Base-by-base conservation (phyloP, 92 coral and sea anemone genomes). In the Epizoanthus rinbou region DNA sequence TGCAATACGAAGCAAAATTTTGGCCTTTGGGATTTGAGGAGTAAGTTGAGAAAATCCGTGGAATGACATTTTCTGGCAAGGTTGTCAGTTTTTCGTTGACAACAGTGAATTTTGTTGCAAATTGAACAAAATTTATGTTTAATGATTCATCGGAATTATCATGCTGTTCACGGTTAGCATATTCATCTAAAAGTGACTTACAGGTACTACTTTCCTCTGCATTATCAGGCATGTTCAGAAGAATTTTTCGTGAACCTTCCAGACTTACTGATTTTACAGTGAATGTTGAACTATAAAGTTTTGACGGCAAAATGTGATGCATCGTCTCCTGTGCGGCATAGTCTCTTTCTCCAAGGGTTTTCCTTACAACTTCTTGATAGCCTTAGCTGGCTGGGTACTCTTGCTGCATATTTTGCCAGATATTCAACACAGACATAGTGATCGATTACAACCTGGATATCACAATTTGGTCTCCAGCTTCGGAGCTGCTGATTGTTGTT, bases 291-390 rank as follows among this genome's bases (percentile, higher is more conserved):
- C 88, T 76, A 31, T 88, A 64, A 28, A 88, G 67, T 60, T 84
- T 88, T n/a, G 79, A 3, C 22, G 87, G 68, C 53, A 82, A 52
- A 54, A 88, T n/a, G 33, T 75, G 83, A 78, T 88, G 91, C 91
- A 84, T 88, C 25, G 82, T 72, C 50, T 88, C 91, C 63, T 88
- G 91, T 28, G 91, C 88, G 76, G 85, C 86, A 83, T 63, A 87
- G 57, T 87, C 90, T 83, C 87, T 74, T 83, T 82, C 83, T 1
- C 87, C 90, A 45, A 74, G 87, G 2, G 91, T 65, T 88, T 88
- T 88, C 84, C 84, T 88, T 50, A 88, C 58, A 3, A 88, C 45
- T 88, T 88, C 35, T 80, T 80, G 59, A 88, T 88, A 57, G 88
- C 83, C 43, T 39, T 39, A 39, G 43, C 43, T 39, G 43, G 43